phyloP scores from a whole-genome alignment of 1,140 invertebrate genomes.

The Theocolax elegans region DNA sequence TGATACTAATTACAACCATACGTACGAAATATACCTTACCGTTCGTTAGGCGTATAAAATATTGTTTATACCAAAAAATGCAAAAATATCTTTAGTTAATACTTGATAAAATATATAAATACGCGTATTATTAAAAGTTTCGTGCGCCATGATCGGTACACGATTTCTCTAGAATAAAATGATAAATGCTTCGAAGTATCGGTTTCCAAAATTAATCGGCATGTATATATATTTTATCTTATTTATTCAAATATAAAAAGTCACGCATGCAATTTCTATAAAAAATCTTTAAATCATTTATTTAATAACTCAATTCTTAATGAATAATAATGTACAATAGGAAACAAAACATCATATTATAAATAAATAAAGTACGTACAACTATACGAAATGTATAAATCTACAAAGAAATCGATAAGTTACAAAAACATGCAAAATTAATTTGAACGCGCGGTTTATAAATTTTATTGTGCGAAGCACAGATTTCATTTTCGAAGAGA shows the following conservation, averaged over 20 bases:
- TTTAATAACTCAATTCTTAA: constrained; percentile 33
- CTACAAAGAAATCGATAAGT: constrained; percentile 24
- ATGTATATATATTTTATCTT: background rate
- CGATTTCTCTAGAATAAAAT: too few species aligned
- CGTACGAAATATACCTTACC: too few species aligned
- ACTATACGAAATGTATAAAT: constrained; percentile 25
- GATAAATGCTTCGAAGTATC: too few species aligned
- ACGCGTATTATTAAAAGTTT: too few species aligned
- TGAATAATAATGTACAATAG: constrained; percentile 41
- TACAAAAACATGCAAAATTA: constrained; percentile 34
- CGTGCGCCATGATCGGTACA: too few species aligned
- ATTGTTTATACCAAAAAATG: too few species aligned
- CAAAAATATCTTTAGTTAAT: too few species aligned
- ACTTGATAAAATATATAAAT: too few species aligned
- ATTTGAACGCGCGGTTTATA: too few species aligned
- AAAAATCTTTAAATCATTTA: constrained; percentile 38
- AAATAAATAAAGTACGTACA: constrained; percentile 36
- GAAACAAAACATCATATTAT: constrained; percentile 38
- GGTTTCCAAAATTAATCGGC: too few species aligned
- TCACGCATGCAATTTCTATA: constrained; percentile 22
- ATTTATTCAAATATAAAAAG: background rate
- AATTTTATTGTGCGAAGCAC: constrained; percentile 22
- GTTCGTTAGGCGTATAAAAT: too few species aligned
- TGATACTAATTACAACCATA: too few species aligned
- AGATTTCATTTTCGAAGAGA: background rate